Evolutionary conservation across 2,888 invertebrate genomes (phyloP).

Genomic region (Standfussiana lucernea): DNA sequence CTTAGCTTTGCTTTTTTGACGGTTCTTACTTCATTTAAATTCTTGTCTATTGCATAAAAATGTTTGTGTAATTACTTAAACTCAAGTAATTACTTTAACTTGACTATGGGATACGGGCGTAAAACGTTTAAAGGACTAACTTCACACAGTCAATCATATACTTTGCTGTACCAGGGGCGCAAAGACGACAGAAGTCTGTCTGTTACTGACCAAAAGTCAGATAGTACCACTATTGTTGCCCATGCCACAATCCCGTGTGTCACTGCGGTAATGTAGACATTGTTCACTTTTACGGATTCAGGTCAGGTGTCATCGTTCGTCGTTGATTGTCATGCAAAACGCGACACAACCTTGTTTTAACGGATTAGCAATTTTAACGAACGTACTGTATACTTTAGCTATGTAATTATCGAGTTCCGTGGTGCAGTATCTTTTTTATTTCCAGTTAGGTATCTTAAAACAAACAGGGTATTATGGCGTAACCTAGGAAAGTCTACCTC

Average conservation of each 20-base stretch:
- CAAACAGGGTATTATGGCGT: no score
- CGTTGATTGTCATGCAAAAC: constrained; percentile 59
- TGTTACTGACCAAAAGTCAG: neutral
- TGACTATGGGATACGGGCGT: no score
- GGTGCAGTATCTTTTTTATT: neutral
- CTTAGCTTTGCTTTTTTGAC: no score
- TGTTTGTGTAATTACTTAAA: no score
- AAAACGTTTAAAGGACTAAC: neutral
- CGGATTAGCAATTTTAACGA: constrained; percentile 50
- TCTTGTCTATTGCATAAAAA: no score
- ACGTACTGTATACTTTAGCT: neutral
- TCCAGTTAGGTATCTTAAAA: neutral
- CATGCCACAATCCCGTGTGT: constrained; percentile 18
- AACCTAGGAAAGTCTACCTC: neutral
- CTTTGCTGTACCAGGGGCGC: neutral
- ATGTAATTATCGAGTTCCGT: constrained; percentile 16
- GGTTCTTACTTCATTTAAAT: no score
- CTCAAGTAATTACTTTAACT: no score
- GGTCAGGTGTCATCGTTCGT: constrained; percentile 57
- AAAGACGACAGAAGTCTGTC: neutral
- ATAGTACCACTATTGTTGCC: neutral
- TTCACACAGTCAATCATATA: neutral
- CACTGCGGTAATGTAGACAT: constrained; percentile 35
- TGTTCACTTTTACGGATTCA: constrained; percentile 66
- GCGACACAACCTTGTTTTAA: constrained; percentile 40